Evolutionary conservation across 2,888 invertebrate genomes (phyloP).

Genomic region (Lochmaea crataegi): DNA sequence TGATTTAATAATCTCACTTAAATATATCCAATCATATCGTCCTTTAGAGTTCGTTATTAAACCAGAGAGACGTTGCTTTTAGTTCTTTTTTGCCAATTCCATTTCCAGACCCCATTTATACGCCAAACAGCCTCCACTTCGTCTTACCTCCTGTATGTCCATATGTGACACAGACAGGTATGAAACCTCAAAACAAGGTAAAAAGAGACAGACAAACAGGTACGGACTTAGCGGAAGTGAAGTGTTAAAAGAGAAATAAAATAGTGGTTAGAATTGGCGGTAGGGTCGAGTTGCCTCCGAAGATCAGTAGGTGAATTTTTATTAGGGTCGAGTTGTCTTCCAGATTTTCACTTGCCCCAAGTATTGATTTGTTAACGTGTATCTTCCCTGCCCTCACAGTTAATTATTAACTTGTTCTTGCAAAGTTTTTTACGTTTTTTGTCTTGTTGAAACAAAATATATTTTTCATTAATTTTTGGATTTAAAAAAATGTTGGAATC

Average conservation of each 20-base stretch:
- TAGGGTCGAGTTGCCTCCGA: too few species aligned
- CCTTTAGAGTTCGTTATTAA: slow-evolving; percentile 17
- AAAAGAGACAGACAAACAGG: slow-evolving; percentile 37
- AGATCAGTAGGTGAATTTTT: too few species aligned
- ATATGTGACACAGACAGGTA: slow-evolving; percentile 42
- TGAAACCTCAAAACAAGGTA: slow-evolving; percentile 38
- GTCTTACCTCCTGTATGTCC: slow-evolving; percentile 34
- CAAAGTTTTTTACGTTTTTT: too few species aligned
- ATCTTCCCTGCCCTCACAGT: too few species aligned
- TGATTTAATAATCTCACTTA: not conserved
- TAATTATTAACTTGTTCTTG: too few species aligned
- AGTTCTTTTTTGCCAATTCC: slow-evolving; percentile 20
- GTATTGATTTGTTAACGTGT: too few species aligned
- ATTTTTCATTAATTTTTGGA: too few species aligned
- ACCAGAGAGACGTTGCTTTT: slow-evolving; percentile 13
- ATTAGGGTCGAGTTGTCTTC: too few species aligned
- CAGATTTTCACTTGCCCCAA: too few species aligned
- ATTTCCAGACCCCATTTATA: slow-evolving; percentile 29
- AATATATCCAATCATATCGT: slow-evolving; percentile 14
- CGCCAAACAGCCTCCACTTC: slow-evolving; percentile 25
- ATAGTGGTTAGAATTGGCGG: too few species aligned
- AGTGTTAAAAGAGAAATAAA: not conserved
- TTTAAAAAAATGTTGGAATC: too few species aligned
- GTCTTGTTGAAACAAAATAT: too few species aligned
- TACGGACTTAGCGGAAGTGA: not conserved